Base-by-base conservation (phyloP, 2,113 vertebrate genomes). In the Anarhynchus alexandrinus region DNA sequence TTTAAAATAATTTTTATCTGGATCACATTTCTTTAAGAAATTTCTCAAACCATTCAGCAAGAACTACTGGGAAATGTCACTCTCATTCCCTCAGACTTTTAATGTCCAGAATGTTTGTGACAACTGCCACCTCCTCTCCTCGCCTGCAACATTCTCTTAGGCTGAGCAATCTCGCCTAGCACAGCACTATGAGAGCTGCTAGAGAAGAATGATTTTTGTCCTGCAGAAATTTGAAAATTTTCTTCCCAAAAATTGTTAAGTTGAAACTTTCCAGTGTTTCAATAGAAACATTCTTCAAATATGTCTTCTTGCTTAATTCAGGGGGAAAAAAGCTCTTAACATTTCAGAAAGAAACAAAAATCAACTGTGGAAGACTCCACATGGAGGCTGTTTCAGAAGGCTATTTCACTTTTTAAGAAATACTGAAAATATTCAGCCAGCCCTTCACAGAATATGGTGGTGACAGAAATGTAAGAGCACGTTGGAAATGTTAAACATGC, bases 401-500 rank as follows among this genome's bases (percentile, higher is more conserved):
- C 12, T 51, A 7, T 18, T 40, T 47, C 51, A 23, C 42, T 19
- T 43, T 34, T 73, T 29, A 73, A 51, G 49, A n/a, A 42, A 76
- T 14, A 23, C 36, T 59, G 43, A 32, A 58, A 70, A 34, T 19
- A 19, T 18, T 43, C 52, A 78, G 14, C 52, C 71, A 49, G 23
- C 23, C 62, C 55, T 32, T 40, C 65, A 6, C 0, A 1, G 40
- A 51, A 5, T 7, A 6, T 5, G 29, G 61, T 21, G 43, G 29
- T 14, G 79, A n/a, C 1, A 23, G 61, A 29, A 69, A 61, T 14
- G 30, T 25, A 15, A 40, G n/a, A 66, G 51, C 32, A 12, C 40
- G 10, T 1, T 0, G 3, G 52, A 30, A 73, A 51, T 16, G 47
- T 78, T 16, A 38, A 18, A 17, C 6, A 2, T 12, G 6, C n/a